Evolutionary conservation across 2,888 invertebrate genomes (phyloP), one percentile per base, ranked within the genome.

Genomic region (Rhodophaea formosa): DNA sequence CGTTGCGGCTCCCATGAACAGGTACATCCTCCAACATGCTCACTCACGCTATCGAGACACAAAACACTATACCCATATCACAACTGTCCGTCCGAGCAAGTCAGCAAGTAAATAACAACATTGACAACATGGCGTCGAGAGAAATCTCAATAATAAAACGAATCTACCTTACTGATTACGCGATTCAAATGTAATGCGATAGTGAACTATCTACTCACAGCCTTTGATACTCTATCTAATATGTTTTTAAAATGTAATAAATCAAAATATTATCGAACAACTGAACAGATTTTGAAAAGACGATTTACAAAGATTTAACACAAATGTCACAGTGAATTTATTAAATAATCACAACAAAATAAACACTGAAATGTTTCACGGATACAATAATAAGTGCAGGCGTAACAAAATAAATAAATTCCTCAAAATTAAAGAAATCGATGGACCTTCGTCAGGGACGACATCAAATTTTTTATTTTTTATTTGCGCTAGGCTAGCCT

Each of bases 21-120:
- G 92, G 92, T 64, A 91, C 92, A 90, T 91, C 88, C 81, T 92
- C 92, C 84, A 91, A 87, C 92, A 92, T 92, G 75, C 84, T 92
- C 88, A 75, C 80, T 77, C 81, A 78, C 70, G 68, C 68, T 70
- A 74, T 69, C 73, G 70, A 66, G 63, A 74, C 81, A 83, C 84
- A 79, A 80, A 74, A 84, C 81, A 83, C 77, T 80, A 82, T 73
- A 82, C 82, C 80, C 83, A 85, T 84, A 82, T 70, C 82, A 83
- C 76, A 72, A 80, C 69, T 67, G 64, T 62, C 70, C 70, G 64
- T 62, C 70, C 70, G 74, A 72, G 70, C 79, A 77, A 39, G 51
- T 86, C 80, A 88, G 79, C 77, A 82, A 75, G 83, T 87, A 88
- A 86, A 89, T 87, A 88, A 84, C 88, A 90, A 89, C 90, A 90